Base-by-base conservation (phyloP, 2,113 vertebrate species). In the Scolopax mira region DNA sequence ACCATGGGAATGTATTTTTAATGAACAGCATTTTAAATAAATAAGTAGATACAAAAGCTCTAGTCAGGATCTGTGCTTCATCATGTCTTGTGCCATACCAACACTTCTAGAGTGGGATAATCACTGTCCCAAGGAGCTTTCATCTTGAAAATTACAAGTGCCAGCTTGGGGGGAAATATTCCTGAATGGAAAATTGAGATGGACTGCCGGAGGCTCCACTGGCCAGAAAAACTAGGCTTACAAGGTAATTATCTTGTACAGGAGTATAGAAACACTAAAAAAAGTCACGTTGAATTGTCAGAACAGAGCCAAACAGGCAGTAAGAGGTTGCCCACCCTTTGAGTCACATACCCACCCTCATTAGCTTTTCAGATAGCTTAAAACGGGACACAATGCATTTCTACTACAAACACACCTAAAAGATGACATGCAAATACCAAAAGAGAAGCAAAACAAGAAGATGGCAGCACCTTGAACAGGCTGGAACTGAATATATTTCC, bases 41-140 rank as follows among this genome's bases (percentile, higher is more conserved):
- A 71, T 54, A 24, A 71, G 25, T 10, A 74, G 69, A 8, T 84
- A 11, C 11, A 81, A 80, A 62, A 84, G 70, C 70, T 87, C 30
- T 65, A 46, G 22, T 33, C 55, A 64, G 48, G 42, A 62, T 48
- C 84, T 30, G 57, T 27, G 57, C 60, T 57, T 66, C 41, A 41
- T 30, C 46, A 35, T 2, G 9, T 30, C 60, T 78, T 0, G 0
- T 28, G 69, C 69, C 2, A 0, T 3, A 78, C 42, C 66, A 64
- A 4, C n/a, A 16, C 25, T 48, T 42, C 33, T 18, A 41, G 60
- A 86, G 37, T 3, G 7, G 80, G 77, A 42, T 30, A 49, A 78
- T 58, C 41, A 7, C 60, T 61, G 77, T 58, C n/a, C 64, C 69
- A 61, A 35, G 42, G 51, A 85, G 33, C 60, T 46, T 92, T 73